Evolutionary conservation across 2,113 vertebrate species (phyloP).

Genomic region (Hystrix cristata): DNA sequence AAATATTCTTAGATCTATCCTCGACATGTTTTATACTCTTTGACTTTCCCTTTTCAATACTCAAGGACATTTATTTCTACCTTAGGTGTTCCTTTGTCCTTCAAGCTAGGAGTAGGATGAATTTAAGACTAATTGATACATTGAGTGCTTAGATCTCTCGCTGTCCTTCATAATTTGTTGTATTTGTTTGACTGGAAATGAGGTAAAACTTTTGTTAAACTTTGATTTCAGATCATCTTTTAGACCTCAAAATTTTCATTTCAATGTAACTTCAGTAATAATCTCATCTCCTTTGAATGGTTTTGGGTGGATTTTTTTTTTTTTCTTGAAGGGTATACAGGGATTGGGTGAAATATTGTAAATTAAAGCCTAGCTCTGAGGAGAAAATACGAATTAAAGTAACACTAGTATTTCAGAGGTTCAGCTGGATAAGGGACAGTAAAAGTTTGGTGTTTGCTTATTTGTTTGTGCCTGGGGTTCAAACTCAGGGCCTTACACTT

Average conservation of each 20-base stretch:
- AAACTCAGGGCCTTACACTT: background rate
- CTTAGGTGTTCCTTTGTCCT: slow-evolving; percentile 6
- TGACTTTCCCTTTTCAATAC: background rate
- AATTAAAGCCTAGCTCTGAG: slow-evolving; percentile 61
- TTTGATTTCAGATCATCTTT: slow-evolving; percentile 56
- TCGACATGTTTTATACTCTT: background rate
- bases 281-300: slow-evolving; percentile 39
- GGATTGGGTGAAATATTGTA: slow-evolving; percentile 3
- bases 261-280: slow-evolving; percentile 57
- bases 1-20: slow-evolving; percentile 12
- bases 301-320: slow-evolving; percentile 5
- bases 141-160: slow-evolving; percentile 5
- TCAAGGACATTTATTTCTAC: background rate
- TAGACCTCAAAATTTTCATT: slow-evolving; percentile 70
- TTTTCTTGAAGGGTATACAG: background rate
- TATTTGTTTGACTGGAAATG: slow-evolving; percentile 62
- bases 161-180: slow-evolving; percentile 57
- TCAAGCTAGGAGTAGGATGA: slow-evolving; percentile 17
- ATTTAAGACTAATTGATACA: slow-evolving; percentile 58
- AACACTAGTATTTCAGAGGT: slow-evolving; percentile 4
- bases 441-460: background rate
- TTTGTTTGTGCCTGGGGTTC: background rate
- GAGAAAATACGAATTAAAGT: slow-evolving; percentile 51
- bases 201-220: slow-evolving; percentile 58
- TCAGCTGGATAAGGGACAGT: background rate